These are phyloP conservation scores for Lycaena phlaeas DNA, from an alignment of 2,888 invertebrate species.

Conservation along the genomic window DNA sequence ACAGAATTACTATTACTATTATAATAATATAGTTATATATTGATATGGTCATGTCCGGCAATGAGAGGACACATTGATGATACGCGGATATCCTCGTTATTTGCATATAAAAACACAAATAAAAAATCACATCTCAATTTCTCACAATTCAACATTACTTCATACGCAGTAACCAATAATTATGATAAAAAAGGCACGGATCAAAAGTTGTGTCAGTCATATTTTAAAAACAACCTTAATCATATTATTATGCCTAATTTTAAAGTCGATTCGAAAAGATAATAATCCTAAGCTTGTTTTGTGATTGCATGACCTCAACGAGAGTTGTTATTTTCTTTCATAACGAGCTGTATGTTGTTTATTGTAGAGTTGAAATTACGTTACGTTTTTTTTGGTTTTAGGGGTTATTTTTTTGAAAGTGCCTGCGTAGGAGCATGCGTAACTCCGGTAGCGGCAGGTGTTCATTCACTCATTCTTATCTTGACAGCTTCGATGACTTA, in stretches of 20 bases:
- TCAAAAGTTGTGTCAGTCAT: constrained; percentile 49
- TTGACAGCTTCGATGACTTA: constrained; percentile 71
- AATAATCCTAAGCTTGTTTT: constrained; percentile 47
- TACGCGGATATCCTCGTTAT: constrained; percentile 3
- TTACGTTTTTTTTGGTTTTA: constrained; percentile 24
- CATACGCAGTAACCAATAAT: constrained; percentile 1
- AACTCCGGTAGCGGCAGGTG: constrained; percentile 69
- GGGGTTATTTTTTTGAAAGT: constrained; percentile 36
- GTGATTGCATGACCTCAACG: constrained; percentile 37
- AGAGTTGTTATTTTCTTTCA: constrained; percentile 21
- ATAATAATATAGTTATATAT: too few relatives aligned
- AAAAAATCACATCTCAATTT: not conserved
- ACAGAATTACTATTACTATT: too few relatives aligned
- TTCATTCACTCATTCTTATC: constrained; percentile 70
- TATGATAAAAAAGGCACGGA: constrained; percentile 40
- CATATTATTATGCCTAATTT: constrained; percentile 62
- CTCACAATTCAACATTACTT: not conserved
- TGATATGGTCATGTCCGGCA: too few relatives aligned
- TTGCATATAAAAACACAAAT: constrained; percentile 5
- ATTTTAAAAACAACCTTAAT: constrained; percentile 60
- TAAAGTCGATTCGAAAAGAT: constrained; percentile 56
- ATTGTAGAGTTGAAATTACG: constrained; percentile 30
- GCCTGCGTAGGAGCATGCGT: constrained; percentile 62
- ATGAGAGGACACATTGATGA: too few relatives aligned
- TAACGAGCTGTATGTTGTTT: constrained; percentile 31